Base-by-base conservation (phyloP, 2,888 invertebrate species). In the Liodrosophila aerea region DNA sequence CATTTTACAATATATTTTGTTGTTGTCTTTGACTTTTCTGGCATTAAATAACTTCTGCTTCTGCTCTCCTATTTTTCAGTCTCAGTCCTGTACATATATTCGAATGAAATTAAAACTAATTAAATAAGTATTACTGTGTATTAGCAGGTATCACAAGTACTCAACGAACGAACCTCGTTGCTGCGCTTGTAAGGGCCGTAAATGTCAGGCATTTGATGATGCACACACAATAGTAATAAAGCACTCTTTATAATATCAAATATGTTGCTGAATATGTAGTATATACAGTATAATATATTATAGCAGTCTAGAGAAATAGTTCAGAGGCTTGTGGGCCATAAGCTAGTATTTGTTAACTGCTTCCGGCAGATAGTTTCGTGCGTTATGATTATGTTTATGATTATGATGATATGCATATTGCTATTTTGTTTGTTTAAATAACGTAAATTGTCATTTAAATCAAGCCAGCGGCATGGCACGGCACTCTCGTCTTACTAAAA, bases 381-480 rank as follows among this genome's bases (percentile, higher is more conserved):
- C 51, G 43, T 76, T 65, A 80, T 76, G 54, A 65, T 61, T 76
- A 69, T 69, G 69, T 34, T 40, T 54, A 47, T 40, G 9, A 40
- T 22, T 4, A 41, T 36, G 49, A 45, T 45, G 53, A 53, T 68
- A 69, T 68, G 70, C 73, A 80, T 80, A 75, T 62, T 58, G 65
- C 60, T 60, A 66, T 64, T 64, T 73, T 73, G 50, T 76, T 71
- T 64, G 62, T 75, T 56, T 59, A 39, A 53, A 61, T 61, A 63
- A 53, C 62, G 64, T 75, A 66, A 78, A 69, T 85, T 85, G 85
- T 81, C 83, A 81, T 78, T 73, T 72, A 68, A 83, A 83, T 78
- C 47, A 58, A 77, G 52, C 47, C 65, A 61, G 13, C 52, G 37
- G 43, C 47, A 30, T n/a, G n/a, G n/a, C n/a, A n/a, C n/a, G n/a